Base-by-base conservation (phyloP, 2,888 invertebrate species). In the Lycaena phlaeas region DNA sequence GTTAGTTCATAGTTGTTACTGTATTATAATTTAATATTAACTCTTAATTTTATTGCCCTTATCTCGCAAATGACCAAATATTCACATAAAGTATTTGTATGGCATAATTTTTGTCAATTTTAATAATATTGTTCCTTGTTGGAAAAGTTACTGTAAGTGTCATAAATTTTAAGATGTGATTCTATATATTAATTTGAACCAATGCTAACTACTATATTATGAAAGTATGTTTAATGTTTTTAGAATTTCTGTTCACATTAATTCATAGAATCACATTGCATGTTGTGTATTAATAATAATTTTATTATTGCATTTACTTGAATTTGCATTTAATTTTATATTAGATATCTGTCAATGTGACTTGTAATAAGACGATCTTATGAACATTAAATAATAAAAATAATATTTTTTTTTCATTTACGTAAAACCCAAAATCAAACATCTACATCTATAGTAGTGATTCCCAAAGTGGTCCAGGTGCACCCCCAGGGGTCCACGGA, bases 231-330 rank as follows among this genome's bases (percentile, higher is more conserved):
- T n/a, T n/a, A n/a, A n/a, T n/a, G n/a, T n/a, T n/a, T n/a, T n/a
- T n/a, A n/a, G 29, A 9, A 4, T 5, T 14, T 29, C 15, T 4
- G 4, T 15, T 15, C 4, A 10, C 6, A 18, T 6, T 18, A 4
- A 6, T 28, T 5, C n/a, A 14, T n/a, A n/a, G 7, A 29, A 9
- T 29, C n/a, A 14, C 29, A 14, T 3, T 5, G 30, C n/a, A 15
- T 30, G 30, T n/a, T n/a, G n/a, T n/a, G n/a, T n/a, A n/a, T n/a
- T n/a, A n/a, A n/a, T n/a, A n/a, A n/a, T n/a, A n/a, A n/a, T n/a
- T n/a, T n/a, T n/a, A n/a, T n/a, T 15, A 30, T 30, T 30, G 30
- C 30, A 30, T 30, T 30, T 30, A 30, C 15, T 15, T 15, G 14
- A 14, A 15, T 30, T 15, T 30, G 15, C 30, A 10, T 30, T 30